A percentile compares a stretch with the other conserved stretches of the same genome.
phyloP scores from a whole-genome alignment of 53 echinoderm and acorn worm genomes.

The Patiria pectinifera region DNA sequence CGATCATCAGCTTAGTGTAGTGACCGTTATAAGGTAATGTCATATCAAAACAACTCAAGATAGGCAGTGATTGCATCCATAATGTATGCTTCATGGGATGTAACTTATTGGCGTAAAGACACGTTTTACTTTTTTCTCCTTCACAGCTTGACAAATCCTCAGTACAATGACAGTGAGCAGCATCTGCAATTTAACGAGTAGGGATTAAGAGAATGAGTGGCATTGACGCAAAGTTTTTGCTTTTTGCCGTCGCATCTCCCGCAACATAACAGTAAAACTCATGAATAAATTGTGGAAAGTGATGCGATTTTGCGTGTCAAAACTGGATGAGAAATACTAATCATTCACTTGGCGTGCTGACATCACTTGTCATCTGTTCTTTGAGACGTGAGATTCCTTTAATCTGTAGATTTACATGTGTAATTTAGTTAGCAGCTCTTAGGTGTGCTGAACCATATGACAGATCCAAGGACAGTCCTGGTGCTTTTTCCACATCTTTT shows the following conservation, averaged over 20 bases:
- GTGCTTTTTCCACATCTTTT: neutral
- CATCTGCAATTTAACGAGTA: constrained; percentile 22
- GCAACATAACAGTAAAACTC: neutral
- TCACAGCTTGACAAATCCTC: neutral
- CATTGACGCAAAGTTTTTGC: neutral
- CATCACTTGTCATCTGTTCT: constrained; percentile 11
- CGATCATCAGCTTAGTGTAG: constrained; percentile 23
- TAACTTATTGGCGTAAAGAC: neutral
- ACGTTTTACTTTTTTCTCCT: neutral
- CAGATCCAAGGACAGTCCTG: neutral
- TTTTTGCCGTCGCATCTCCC: neutral
- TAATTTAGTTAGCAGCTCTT: neutral
- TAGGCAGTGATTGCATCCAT: neutral
- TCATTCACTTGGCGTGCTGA: neutral
- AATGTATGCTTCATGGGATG: neutral
- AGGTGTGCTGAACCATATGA: neutral
- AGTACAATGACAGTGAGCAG: neutral
- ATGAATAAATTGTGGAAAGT: neutral
- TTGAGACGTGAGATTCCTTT: neutral
- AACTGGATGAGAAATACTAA: constrained; percentile 4
- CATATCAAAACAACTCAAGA: constrained; percentile 17
- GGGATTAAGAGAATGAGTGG: constrained; percentile 22
- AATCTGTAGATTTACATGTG: constrained; percentile 11
- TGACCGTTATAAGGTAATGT: constrained; percentile 7
- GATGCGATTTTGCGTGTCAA: constrained; percentile 1